These are phyloP conservation scores for Tiliacea aurago DNA, from an alignment of 2,888 invertebrate species.

Conservation along the genomic window DNA sequence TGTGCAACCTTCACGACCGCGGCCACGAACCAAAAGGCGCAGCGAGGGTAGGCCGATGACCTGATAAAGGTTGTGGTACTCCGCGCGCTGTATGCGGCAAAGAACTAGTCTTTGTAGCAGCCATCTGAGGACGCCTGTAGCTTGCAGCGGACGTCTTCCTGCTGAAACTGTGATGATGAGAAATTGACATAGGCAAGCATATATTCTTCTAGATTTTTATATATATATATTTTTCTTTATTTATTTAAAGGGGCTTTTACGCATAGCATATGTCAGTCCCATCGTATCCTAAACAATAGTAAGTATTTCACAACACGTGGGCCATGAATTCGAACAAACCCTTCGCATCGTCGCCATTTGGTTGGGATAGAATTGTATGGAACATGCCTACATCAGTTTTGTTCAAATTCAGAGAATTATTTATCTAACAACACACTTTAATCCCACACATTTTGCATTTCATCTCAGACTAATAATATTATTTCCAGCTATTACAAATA, in stretches of 20 bases:
- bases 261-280: too few relatives aligned
- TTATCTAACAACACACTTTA: neutral
- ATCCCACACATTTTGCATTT: neutral
- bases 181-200: neutral
- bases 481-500: neutral
- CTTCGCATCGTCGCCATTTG: too few relatives aligned
- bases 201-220: too few relatives aligned
- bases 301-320: too few relatives aligned
- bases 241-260: too few relatives aligned
- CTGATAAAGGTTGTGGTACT: neutral
- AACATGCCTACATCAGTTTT: too few relatives aligned
- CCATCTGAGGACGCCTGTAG: neutral
- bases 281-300: too few relatives aligned
- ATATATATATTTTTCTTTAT: too few relatives aligned
- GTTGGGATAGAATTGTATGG: too few relatives aligned
- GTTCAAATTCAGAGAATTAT: too few relatives aligned
- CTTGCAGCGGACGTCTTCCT: neutral
- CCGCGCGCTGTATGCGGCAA: neutral
- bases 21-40: neutral
- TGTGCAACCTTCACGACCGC: neutral
- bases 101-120: neutral
- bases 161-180: neutral
- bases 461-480: neutral
- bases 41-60: neutral
- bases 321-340: too few relatives aligned